Percentiles rank a stretch among this genome's conserved stretches.
These are phyloP conservation scores for Antheraea yamamai DNA, from an alignment of 2,888 invertebrate genomes.

Conservation along the genomic window DNA sequence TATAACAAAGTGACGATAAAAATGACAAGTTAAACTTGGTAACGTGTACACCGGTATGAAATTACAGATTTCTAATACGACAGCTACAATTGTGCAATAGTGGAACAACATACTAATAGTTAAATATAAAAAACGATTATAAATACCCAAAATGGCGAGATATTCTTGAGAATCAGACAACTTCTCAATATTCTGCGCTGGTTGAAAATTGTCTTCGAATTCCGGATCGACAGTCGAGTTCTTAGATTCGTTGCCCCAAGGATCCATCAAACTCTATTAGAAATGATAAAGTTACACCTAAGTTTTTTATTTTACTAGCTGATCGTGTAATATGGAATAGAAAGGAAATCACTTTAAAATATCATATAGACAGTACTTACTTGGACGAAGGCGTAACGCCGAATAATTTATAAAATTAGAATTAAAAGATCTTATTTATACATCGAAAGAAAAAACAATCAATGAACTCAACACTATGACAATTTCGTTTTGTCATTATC, in stretches of 20 bases:
- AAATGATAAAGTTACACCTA: conserved; percentile 14
- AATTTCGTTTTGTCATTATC: background rate
- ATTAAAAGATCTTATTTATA: conserved; percentile 5
- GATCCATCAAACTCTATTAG: conserved; percentile 75
- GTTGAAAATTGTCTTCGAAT: conserved; percentile 84
- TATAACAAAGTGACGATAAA: background rate
- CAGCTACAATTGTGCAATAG: conserved; percentile 4
- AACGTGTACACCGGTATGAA: background rate
- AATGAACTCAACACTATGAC: background rate
- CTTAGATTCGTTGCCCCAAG: conserved; percentile 69
- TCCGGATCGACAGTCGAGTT: conserved; percentile 49
- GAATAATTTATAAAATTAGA: conserved; percentile 25
- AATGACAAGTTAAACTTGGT: background rate
- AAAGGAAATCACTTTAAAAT: background rate
- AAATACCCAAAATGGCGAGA: conserved; percentile 85
- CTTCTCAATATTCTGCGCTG: conserved; percentile 57
- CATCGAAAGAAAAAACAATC: conserved; percentile 15
- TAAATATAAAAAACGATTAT: conserved; percentile 20
- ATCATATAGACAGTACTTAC: conserved; percentile 38
- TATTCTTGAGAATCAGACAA: conserved; percentile 85
- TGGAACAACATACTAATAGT: background rate
- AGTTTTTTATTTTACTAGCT: background rate
- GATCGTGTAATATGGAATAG: background rate
- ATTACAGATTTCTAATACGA: background rate
- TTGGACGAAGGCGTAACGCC: conserved; percentile 37